Conservation (phyloP, 2,888 invertebrate genomes). For the Odontothrips loti region DNA sequence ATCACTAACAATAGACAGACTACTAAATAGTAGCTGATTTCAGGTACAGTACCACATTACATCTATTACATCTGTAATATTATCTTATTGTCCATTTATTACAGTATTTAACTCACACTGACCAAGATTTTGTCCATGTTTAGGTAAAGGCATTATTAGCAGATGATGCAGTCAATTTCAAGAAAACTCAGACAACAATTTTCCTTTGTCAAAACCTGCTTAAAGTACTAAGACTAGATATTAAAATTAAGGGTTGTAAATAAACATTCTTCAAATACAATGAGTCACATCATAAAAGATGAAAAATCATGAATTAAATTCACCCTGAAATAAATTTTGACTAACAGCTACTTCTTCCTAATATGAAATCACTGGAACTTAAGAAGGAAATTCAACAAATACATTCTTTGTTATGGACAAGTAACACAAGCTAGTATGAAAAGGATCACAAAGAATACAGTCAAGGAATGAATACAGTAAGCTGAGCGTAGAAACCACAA, state of each 20-base stretch:
- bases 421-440: background rate
- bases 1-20: background rate
- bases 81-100: background rate
- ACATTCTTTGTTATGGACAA: background rate
- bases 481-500: too few relatives aligned
- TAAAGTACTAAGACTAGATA: background rate
- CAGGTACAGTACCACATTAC: background rate
- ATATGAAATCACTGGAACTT: background rate
- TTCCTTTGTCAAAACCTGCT: background rate
- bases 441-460: too few relatives aligned
- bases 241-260: background rate
- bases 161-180: background rate
- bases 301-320: background rate
- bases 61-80: background rate
- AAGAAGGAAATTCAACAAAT: background rate
- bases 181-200: background rate
- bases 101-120: background rate
- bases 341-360: background rate
- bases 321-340: background rate
- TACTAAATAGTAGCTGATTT: background rate
- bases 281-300: background rate
- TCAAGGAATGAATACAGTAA: too few relatives aligned
- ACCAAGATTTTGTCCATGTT: background rate
- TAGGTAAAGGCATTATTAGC: background rate
- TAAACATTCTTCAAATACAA: background rate